phyloP scores from a whole-genome alignment of 2,888 invertebrate species.

The Stenolophus ochropezus region DNA sequence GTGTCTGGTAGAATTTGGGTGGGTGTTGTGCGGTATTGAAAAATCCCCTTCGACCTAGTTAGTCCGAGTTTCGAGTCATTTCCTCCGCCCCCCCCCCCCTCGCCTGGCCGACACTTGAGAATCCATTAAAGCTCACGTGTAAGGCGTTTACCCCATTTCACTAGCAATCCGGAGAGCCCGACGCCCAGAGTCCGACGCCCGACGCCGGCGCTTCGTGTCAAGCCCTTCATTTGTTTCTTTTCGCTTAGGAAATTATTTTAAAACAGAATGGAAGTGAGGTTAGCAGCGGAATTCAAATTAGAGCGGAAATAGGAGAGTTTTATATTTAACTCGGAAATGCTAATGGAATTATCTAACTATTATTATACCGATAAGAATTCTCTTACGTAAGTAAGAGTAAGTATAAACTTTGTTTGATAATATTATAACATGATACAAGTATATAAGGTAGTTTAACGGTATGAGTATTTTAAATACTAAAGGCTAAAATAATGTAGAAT shows the following conservation, averaged over 20 bases:
- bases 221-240: background rate
- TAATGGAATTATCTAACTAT: background rate
- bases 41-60: background rate
- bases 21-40: background rate
- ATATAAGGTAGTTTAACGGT: too few relatives aligned
- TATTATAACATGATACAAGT: too few relatives aligned
- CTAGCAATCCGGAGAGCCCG: background rate
- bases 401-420: too few relatives aligned
- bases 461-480: too few relatives aligned
- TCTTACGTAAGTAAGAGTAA: too few relatives aligned
- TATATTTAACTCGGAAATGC: background rate
- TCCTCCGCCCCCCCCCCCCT: background rate
- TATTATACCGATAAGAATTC: too few relatives aligned
- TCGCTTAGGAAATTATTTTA: background rate
- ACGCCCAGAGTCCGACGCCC: too few relatives aligned
- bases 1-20: background rate
- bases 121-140: constrained; percentile 48
- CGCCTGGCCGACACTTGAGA: constrained; percentile 13
- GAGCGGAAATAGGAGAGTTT: background rate
- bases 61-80: background rate
- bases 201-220: background rate
- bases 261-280: background rate
- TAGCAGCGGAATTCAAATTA: background rate
- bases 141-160: constrained; percentile 23
- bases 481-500: too few relatives aligned